A percentile compares a stretch with the other conserved stretches of the same genome.
Evolutionary conservation across 1,140 invertebrate species (phyloP).

Genomic region (Brachionus koreanus): DNA sequence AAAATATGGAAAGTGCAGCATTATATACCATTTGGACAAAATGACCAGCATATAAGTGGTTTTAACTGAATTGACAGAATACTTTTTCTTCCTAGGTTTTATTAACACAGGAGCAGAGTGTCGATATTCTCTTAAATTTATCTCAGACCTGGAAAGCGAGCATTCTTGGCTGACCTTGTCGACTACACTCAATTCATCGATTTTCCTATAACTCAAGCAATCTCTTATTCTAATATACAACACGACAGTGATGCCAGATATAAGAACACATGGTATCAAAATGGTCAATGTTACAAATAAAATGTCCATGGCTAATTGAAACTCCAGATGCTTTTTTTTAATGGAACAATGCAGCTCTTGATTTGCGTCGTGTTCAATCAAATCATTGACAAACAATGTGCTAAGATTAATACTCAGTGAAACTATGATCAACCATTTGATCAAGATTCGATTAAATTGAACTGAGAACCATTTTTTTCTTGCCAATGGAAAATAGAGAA

Average conservation of each 20-base stretch:
- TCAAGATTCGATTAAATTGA: not conserved
- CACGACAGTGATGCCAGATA: not conserved
- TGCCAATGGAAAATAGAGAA: constrained; percentile 13
- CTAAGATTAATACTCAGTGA: not conserved
- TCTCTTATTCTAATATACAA: not conserved
- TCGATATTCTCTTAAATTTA: not conserved
- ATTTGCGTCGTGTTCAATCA: not conserved
- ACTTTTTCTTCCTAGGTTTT: not conserved
- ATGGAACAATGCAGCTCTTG: constrained; percentile 8
- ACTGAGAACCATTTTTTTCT: constrained; percentile 8
- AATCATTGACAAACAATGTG: constrained; percentile 7
- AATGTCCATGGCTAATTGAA: not conserved
- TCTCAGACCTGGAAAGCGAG: not conserved
- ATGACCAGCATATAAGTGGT: constrained; percentile 20
- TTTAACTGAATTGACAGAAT: not conserved
- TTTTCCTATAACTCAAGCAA: not conserved
- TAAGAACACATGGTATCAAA: not conserved
- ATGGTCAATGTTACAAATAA: not conserved
- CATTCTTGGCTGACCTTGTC: not conserved
- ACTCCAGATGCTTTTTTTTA: not conserved
- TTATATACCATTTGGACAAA: constrained; percentile 30
- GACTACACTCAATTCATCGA: not conserved
- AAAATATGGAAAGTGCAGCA: constrained; percentile 21
- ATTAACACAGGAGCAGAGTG: not conserved
- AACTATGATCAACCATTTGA: constrained; percentile 4